Percentiles rank a stretch among this genome's conserved stretches.
Conservation (phyloP, 1,140 invertebrate genomes). For the Drosophila suzukii region DNA sequence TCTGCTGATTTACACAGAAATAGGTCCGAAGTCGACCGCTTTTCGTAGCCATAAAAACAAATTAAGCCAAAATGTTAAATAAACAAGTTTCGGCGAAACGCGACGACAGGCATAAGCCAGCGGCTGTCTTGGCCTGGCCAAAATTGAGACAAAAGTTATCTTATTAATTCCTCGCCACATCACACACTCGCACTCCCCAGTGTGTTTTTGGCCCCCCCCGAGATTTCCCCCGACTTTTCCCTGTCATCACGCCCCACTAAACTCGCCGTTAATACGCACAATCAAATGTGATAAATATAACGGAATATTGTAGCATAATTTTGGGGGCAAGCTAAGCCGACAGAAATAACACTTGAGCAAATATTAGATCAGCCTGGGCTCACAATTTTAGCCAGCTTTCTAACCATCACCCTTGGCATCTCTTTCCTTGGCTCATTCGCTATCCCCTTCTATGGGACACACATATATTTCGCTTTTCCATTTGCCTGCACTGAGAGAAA, state of each 20-base stretch:
- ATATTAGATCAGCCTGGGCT: slow-evolving; percentile 64
- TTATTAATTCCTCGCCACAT: slow-evolving; percentile 71
- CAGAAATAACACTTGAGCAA: slow-evolving; percentile 81
- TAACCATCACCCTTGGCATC: background rate
- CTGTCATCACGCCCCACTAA: slow-evolving; percentile 57
- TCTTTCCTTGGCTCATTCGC: background rate
- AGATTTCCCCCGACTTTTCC: slow-evolving; percentile 21
- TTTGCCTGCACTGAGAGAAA: slow-evolving; percentile 29
- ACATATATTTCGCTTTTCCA: slow-evolving; percentile 55
- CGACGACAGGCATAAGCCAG: slow-evolving; percentile 56
- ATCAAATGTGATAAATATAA: slow-evolving; percentile 83
- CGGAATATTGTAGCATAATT: slow-evolving; percentile 81
- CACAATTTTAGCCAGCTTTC: slow-evolving; percentile 32
- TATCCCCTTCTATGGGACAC: slow-evolving; percentile 13
- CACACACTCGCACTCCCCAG: slow-evolving; percentile 37
- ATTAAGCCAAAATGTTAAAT: slow-evolving; percentile 83
- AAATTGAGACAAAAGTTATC: slow-evolving; percentile 69
- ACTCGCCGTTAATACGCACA: slow-evolving; percentile 76
- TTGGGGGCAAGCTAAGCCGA: slow-evolving; percentile 70
- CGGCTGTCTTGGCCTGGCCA: slow-evolving; percentile 8
- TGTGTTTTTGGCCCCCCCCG: slow-evolving; percentile 2
- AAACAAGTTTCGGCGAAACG: slow-evolving; percentile 69
- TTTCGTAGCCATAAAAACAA: slow-evolving; percentile 71
- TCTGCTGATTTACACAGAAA: slow-evolving; percentile 83
- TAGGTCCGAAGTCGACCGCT: slow-evolving; percentile 50